Evolutionary conservation across 2,113 vertebrate genomes (phyloP), one percentile per base, ranked within the genome.

Genomic region (Plectropomus leopardus): DNA sequence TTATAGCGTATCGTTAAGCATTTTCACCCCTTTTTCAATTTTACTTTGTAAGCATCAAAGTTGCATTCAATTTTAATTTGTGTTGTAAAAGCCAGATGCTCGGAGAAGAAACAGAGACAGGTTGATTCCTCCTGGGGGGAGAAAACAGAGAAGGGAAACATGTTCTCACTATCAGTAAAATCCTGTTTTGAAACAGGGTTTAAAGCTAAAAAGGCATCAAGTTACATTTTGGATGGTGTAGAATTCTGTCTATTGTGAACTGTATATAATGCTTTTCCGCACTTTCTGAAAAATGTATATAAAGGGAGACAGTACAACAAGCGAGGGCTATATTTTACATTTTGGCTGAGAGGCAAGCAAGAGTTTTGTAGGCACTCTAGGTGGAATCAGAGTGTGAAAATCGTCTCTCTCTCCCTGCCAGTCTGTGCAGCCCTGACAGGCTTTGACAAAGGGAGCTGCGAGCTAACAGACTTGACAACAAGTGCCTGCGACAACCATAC

Each of bases 401-500:
- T 30, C 40, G 4, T 30, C 15, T 65, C 66, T 48, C 82, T 64
- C 74, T 89, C 65, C 36, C 63, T 76, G 48, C 87, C 76, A 72
- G 85, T 76, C 58, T 64, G 57, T 67, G 24, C 72, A 44, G 59
- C 47, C 61, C 83, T 92, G 88, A 86, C 83, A 86, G 86, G 69
- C 78, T 91, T 83, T 90, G 92, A 93, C 89, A 92, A 88, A 91
- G 76, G 65, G 71, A 89, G 84, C 89, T 77, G 84, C 87, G n/a
- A 76, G 84, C 78, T 80, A 86, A 88, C 80, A 81, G 82, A 89
- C 86, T 86, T 89, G 88, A 82, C 88, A 88, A 88, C 91, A 89
- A 86, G 83, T 70, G 89, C 87, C 84, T 70, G 73, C 85, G 91
- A 94, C 92, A 93, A 78, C 86, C 89, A 87, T 87, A 87, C 88